Base-by-base conservation (phyloP, 2,888 invertebrate species). In the Apomyelois bistriatella region DNA sequence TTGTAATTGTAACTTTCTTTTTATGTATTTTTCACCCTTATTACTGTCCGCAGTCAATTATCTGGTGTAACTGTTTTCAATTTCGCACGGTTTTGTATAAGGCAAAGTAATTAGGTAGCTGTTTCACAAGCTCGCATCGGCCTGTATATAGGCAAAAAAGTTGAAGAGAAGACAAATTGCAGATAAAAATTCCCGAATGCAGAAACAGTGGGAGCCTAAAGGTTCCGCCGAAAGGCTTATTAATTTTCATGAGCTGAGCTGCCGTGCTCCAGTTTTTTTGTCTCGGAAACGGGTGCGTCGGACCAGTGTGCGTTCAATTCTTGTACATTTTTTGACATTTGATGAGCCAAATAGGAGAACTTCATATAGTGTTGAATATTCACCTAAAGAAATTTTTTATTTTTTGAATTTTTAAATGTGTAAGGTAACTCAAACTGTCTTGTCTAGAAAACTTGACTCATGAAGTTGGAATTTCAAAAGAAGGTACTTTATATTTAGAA, bases 241-340 rank as follows among this genome's bases (percentile, higher is more conserved):
- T 79, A 81, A 82, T 82, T 82, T 82, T 83, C 82, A 82, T 81
- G 82, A 81, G 65, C 58, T 57, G 61, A 62, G 66, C 32, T 65
- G 66, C 32, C 65, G 57, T 82, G 82, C 82, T 82, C 84, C 68
- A 82, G 69, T 79, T 82, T 82, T 76, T 81, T 82, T 75, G 66
- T 65, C 58, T 55, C 49, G 52, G 53, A 58, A 50, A 53, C 57
- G 50, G 52, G 46, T 32, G 59, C 60, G 52, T 54, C 61, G 58
- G 58, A 56, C 56, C 66, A 66, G 63, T 64, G 68, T 62, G 72
- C 63, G 66, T 77, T 79, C 74, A 70, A 71, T 70, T 71, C 71
- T 71, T 74, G 61, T 79, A 78, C 77, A 78, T 61, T 80, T 78
- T 79, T 79, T 76, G 70, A 72, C 72, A 67, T 72, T 68, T 72